A percentile compares a stretch with the other conserved stretches of the same genome.
These are phyloP conservation scores for Perca fluviatilis DNA, from an alignment of 2,113 vertebrate genomes.

Conservation along the genomic window DNA sequence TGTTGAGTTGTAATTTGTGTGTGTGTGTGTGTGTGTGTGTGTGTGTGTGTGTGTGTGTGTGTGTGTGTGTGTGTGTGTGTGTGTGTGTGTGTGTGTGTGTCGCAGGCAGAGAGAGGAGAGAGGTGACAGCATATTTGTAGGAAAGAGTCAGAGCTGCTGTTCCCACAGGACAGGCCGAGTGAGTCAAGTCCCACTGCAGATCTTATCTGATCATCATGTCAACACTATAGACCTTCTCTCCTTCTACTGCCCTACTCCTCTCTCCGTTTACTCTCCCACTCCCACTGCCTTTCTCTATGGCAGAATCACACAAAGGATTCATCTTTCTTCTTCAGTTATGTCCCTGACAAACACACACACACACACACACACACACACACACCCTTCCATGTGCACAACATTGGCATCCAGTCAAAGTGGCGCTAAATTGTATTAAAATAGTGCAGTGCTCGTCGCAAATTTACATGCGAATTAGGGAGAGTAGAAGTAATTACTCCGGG, in stretches of 20 bases:
- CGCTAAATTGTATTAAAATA: constrained; percentile 85
- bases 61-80: constrained; percentile 15
- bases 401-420: constrained; percentile 83
- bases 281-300: constrained; percentile 27
- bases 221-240: constrained; percentile 68
- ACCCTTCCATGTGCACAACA: constrained; percentile 47
- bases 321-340: constrained; percentile 59
- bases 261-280: constrained; percentile 61
- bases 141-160: constrained; percentile 59
- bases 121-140: constrained; percentile 55
- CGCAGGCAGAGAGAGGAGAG: constrained; percentile 1
- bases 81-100: constrained; percentile 11
- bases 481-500: constrained; percentile 83
- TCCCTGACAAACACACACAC: constrained; percentile 48
- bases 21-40: constrained; percentile 24
- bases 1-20: constrained; percentile 33
- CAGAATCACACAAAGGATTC: constrained; percentile 68
- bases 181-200: constrained; percentile 69
- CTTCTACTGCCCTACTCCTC: constrained; percentile 49
- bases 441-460: constrained; percentile 82
- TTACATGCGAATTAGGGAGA: constrained; percentile 84
- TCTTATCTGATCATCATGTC: constrained; percentile 80
- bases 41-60: constrained; percentile 18
- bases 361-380: constrained; percentile 40
- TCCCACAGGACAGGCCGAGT: constrained; percentile 75